Conservation (phyloP, 2,888 invertebrate species). For the Agonopterix subpropinquella region DNA sequence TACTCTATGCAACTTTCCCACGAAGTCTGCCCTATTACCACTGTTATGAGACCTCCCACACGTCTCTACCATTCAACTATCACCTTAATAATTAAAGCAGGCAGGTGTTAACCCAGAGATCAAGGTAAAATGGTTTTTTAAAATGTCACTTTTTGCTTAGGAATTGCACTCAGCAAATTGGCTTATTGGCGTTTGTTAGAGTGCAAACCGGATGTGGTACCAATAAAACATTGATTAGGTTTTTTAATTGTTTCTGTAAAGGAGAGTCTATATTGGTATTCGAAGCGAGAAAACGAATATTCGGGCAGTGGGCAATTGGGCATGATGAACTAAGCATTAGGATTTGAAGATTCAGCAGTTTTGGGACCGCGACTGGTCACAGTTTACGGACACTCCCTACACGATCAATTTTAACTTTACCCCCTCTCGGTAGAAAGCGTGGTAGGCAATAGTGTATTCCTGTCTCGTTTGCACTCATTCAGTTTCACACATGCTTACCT, state of each 20-base stretch:
- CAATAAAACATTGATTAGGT: not conserved
- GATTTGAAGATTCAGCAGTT: no score
- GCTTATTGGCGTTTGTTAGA: not conserved
- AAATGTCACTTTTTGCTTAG: not conserved
- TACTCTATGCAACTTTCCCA: constrained; percentile 1
- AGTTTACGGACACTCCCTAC: no score
- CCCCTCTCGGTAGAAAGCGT: no score
- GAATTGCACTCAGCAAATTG: constrained; percentile 1
- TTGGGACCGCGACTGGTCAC: no score
- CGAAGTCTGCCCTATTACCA: not conserved
- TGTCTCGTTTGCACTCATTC: no score
- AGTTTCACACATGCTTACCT: no score
- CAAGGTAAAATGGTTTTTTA: not conserved
- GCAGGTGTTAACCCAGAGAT: not conserved
- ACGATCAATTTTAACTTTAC: no score
- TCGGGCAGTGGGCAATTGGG: no score
- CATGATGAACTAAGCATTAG: not conserved
- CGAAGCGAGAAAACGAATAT: not conserved
- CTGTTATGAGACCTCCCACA: not conserved
- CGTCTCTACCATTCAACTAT: not conserved
- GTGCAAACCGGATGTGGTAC: not conserved
- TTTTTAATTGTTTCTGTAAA: not conserved
- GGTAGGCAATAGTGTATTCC: no score
- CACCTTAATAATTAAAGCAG: not conserved
- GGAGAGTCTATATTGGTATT: no score